Conservation (phyloP, 2,797 vertebrate genomes). For the Acropternis orthonyx region DNA sequence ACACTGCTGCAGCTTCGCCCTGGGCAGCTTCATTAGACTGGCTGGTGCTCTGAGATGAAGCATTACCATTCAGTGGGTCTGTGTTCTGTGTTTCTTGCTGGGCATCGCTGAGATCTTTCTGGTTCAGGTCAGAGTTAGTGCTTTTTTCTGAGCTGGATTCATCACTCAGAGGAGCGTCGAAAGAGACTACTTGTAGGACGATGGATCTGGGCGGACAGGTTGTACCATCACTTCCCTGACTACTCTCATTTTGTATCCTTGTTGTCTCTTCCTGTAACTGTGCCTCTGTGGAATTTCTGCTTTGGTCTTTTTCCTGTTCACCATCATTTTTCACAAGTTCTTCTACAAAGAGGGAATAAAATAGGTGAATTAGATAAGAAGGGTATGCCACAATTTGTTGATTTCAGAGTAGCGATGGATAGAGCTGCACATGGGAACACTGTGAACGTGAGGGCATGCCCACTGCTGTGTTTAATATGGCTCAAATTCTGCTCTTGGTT, state of each 20-base stretch:
- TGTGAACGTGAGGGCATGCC: not conserved
- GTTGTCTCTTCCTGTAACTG: slow-evolving; percentile 47
- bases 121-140: slow-evolving; percentile 31
- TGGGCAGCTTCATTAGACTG: not conserved
- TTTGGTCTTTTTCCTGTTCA: slow-evolving; percentile 53
- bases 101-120: slow-evolving; percentile 6
- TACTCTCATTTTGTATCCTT: slow-evolving; percentile 46
- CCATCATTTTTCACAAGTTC: slow-evolving; percentile 48
- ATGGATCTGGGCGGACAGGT: slow-evolving; percentile 29
- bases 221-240: slow-evolving; percentile 44
- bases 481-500: not conserved
- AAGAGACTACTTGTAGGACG: slow-evolving; percentile 42
- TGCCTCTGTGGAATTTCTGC: slow-evolving; percentile 37
- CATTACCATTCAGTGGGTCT: slow-evolving; percentile 35
- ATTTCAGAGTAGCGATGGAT: slow-evolving; percentile 29
- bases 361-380: slow-evolving; percentile 54
- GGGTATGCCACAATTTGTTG: not conserved
- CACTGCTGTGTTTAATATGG: not conserved
- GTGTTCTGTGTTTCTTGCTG: slow-evolving; percentile 40
- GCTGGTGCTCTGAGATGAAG: slow-evolving; percentile 9
- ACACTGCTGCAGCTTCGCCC: not conserved
- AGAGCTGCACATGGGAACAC: not conserved
- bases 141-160: slow-evolving; percentile 30
- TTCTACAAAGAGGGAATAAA: slow-evolving; percentile 69
- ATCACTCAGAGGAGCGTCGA: slow-evolving; percentile 31